phyloP scores from a whole-genome alignment of 2,888 invertebrate species.

The Lycophotia porphyrea region DNA sequence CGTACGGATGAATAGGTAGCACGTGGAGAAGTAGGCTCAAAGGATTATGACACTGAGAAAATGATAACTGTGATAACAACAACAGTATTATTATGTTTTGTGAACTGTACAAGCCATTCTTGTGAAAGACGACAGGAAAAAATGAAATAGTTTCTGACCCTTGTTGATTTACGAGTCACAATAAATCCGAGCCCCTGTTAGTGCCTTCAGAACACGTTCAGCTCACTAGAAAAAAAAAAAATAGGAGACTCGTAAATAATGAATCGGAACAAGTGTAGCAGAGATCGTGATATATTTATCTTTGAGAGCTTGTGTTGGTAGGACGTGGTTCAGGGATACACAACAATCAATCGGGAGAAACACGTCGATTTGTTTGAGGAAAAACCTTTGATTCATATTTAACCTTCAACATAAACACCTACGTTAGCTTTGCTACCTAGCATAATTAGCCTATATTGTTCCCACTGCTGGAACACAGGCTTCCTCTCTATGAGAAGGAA shows the following conservation, averaged over 20 bases:
- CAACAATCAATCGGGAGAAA: neutral
- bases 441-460: no score
- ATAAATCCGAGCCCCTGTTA: constrained; percentile 20
- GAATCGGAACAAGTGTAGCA: constrained; percentile 37
- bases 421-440: neutral
- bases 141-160: constrained; percentile 5
- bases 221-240: neutral
- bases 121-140: neutral
- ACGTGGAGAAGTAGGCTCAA: neutral
- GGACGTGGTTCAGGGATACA: neutral
- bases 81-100: neutral
- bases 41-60: neutral
- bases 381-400: neutral
- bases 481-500: no score
- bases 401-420: neutral
- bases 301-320: neutral
- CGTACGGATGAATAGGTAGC: neutral
- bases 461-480: no score
- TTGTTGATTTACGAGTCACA: neutral
- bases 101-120: neutral
- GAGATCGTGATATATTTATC: constrained; percentile 24
- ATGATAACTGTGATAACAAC: neutral
- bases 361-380: neutral
- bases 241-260: constrained; percentile 24
- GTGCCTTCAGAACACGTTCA: constrained; percentile 14